Evolutionary conservation across 2,797 vertebrate genomes (phyloP).

Genomic region (Euthynnus affinis): DNA sequence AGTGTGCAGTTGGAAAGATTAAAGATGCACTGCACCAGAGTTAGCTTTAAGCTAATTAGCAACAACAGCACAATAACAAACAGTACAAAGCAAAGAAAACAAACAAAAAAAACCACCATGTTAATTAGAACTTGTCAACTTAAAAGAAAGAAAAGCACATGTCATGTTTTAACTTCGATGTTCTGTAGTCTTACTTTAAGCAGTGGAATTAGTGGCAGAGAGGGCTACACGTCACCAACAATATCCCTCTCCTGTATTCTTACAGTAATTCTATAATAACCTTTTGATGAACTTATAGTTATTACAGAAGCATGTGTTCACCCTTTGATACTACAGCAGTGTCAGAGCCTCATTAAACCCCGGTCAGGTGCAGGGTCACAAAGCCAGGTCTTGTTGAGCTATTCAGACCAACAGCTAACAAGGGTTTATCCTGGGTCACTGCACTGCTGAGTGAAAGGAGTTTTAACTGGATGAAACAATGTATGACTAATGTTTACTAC

Average conservation of each 20-base stretch:
- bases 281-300: neutral
- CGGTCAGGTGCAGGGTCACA: slow-evolving; percentile 31
- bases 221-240: neutral
- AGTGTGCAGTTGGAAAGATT: too few species aligned
- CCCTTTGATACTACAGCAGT: neutral
- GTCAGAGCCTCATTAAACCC: slow-evolving; percentile 21
- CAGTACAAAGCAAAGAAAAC: too few species aligned
- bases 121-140: too few species aligned
- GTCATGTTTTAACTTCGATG: neutral
- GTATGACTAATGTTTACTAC: neutral
- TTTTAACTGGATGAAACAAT: neutral
- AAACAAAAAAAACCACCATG: too few species aligned
- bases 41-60: too few species aligned
- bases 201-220: neutral
- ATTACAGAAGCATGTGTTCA: slow-evolving; percentile 5
- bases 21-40: too few species aligned
- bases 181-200: too few species aligned
- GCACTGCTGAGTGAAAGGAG: slow-evolving; percentile 1
- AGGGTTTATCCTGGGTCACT: slow-evolving; percentile 16
- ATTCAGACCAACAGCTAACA: slow-evolving; percentile 12
- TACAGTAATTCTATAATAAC: neutral
- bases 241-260: neutral
- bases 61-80: too few species aligned
- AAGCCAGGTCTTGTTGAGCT: slow-evolving; percentile 13
- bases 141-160: too few species aligned